These are phyloP conservation scores for Eleginops maclovinus DNA, from an alignment of 2,113 vertebrate genomes.

Conservation along the genomic window DNA sequence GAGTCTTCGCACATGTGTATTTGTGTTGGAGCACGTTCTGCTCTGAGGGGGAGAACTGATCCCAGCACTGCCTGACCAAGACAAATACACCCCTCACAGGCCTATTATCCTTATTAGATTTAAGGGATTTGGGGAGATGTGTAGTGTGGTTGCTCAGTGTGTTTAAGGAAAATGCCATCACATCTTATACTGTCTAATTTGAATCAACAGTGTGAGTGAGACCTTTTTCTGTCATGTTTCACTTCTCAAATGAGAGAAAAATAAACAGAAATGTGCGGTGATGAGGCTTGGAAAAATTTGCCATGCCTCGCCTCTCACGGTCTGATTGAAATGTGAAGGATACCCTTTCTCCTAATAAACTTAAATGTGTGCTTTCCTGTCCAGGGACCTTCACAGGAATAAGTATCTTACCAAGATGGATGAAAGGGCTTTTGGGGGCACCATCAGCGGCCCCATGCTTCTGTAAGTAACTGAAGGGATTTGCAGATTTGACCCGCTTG, in stretches of 20 bases:
- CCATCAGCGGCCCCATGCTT: constrained; percentile 89
- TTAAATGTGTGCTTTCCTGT: constrained; percentile 57
- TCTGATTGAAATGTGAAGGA: constrained; percentile 46
- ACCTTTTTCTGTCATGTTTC: constrained; percentile 44
- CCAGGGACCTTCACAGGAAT: constrained; percentile 96
- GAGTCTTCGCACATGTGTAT: constrained; percentile 66
- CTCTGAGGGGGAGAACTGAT: constrained; percentile 63
- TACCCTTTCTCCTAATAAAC: constrained; percentile 31
- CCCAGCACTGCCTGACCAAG: constrained; percentile 64
- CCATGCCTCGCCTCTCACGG: not conserved
- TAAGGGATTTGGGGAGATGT: constrained; percentile 65
- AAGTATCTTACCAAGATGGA: constrained; percentile 88
- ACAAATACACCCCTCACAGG: constrained; percentile 69
- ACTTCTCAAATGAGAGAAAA: constrained; percentile 38
- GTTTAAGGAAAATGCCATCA: constrained; percentile 68
- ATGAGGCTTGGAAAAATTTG: constrained; percentile 46
- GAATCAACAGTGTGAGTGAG: constrained; percentile 63
- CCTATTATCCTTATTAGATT: constrained; percentile 79
- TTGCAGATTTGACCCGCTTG: constrained; percentile 7
- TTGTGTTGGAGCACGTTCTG: constrained; percentile 72
- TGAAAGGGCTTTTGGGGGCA: constrained; percentile 90
- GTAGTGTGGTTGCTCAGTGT: constrained; percentile 63
- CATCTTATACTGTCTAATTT: constrained; percentile 52
- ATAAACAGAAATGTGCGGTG: constrained; percentile 55
- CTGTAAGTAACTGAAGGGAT: constrained; percentile 87